Percentiles rank a stretch among this genome's conserved stretches.
phyloP scores from a whole-genome alignment of 2,888 invertebrate species.

The Meiosimyza decipiens region DNA sequence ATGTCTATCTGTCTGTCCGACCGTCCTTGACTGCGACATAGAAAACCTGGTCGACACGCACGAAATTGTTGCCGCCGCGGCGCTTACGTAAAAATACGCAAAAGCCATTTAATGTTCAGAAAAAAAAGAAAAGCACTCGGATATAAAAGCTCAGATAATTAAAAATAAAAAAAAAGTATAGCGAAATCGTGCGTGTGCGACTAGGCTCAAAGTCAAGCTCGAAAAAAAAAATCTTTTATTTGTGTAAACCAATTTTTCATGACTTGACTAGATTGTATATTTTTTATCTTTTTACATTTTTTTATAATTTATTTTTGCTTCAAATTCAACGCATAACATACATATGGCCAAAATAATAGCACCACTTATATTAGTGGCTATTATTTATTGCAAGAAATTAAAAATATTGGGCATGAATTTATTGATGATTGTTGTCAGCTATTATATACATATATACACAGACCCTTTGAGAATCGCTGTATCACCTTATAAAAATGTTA shows the following conservation, averaged over 20 bases:
- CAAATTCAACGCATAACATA: background rate
- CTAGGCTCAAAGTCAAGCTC: conserved; percentile 11
- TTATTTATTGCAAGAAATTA: background rate
- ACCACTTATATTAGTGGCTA: conserved; percentile 5
- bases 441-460: background rate
- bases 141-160: no score
- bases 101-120: conserved; percentile 1
- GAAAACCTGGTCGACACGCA: background rate
- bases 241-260: background rate
- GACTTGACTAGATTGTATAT: background rate
- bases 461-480: background rate
- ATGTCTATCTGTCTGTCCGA: background rate
- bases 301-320: background rate
- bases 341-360: background rate
- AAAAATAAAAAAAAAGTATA: no score
- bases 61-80: background rate
- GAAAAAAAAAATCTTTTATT: background rate
- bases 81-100: conserved; percentile 25
- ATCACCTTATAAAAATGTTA: background rate
- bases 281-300: background rate
- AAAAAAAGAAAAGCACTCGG: background rate
- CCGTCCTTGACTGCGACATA: conserved; percentile 12
- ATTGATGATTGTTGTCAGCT: background rate
- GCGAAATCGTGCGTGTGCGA: conserved; percentile 4
- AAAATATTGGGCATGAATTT: no score